Conservation (phyloP, 1,140 invertebrate species). For the Lasioglossum baleicum region DNA sequence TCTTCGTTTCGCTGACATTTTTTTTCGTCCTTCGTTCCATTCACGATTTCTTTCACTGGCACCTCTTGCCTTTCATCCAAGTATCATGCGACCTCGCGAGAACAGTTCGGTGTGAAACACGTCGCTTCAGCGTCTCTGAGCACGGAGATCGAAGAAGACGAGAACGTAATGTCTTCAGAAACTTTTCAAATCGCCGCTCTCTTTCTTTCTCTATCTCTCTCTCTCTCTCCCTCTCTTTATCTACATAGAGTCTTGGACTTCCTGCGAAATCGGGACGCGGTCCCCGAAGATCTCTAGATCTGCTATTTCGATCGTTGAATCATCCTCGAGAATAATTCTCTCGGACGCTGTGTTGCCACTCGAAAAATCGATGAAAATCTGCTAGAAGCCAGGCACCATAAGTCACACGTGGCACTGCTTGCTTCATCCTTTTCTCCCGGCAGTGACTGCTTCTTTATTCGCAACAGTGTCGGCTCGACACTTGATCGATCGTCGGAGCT, state of each 20-base stretch:
- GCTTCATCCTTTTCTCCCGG: not conserved
- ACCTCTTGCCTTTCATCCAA: not conserved
- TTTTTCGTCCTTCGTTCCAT: not conserved
- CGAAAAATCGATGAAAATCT: not conserved
- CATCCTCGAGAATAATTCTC: not conserved
- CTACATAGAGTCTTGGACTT: not conserved
- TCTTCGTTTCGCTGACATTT: not conserved
- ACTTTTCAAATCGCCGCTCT: not conserved
- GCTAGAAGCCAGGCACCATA: not conserved
- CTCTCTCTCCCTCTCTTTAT: not conserved
- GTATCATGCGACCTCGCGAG: not conserved
- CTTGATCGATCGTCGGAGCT: too few species aligned
- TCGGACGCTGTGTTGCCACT: not conserved
- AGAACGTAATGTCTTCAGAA: not conserved
- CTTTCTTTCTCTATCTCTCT: not conserved
- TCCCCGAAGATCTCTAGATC: not conserved
- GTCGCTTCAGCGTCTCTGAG: not conserved
- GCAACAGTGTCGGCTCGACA: too few species aligned
- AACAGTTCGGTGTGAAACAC: constrained; percentile 3
- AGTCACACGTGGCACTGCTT: not conserved
- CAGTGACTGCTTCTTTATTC: too few species aligned
- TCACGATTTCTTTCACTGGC: not conserved
- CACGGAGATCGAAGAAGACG: not conserved
- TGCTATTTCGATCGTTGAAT: not conserved
- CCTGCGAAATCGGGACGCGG: not conserved